Evolutionary conservation across 2,113 vertebrate genomes (phyloP), one percentile per base, ranked within the genome.

Genomic region (Ornithorhynchus anatinus): DNA sequence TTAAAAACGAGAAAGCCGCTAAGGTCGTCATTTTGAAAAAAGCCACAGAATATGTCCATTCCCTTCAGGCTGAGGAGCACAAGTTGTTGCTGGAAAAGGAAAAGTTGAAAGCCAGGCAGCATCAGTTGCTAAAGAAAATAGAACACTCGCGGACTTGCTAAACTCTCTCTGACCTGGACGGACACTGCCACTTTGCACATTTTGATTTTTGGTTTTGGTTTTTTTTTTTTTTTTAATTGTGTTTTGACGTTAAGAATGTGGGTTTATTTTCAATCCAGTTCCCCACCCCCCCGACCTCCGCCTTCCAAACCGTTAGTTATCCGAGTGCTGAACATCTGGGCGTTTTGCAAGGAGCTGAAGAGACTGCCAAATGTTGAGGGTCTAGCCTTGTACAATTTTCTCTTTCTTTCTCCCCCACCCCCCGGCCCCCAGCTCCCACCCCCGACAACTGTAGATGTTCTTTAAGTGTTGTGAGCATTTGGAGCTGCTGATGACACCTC

Each of bases 181-280:
- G 88, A 87, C 91, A 75, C 92, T 94, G 94, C 94, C 93, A 93
- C 92, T 94, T 94, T 94, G 94, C 94, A 94, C 94, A 94, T 93
- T 92, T 93, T 92, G 89, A 91, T 91, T 94, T 91, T 76, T 86
- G 67, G 77, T 38, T 74, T 69, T 63, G 69, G 79, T 56, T 77
- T 57, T 5, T 52, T 13, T 90, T 91, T 84, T 70, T 74, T 80
- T 80, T 72, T 85, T 88, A 90, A 72, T 91, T 80, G 90, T 92
- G 86, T 92, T 91, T 97, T 98, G 96, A 98, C 98, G 90, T 97
- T 97, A 96, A 97, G 98, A 99, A 99, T 99, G 98, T 99, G 97
- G 94, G 95, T 94, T 97, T 95, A 93, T 94, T 94, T 95, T 95
- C 93, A 95, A 91, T 96, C 93, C 90, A 93, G 93, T 95, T n/a